phyloP scores from a whole-genome alignment of 2,113 vertebrate genomes.

The Alethe castanea region DNA sequence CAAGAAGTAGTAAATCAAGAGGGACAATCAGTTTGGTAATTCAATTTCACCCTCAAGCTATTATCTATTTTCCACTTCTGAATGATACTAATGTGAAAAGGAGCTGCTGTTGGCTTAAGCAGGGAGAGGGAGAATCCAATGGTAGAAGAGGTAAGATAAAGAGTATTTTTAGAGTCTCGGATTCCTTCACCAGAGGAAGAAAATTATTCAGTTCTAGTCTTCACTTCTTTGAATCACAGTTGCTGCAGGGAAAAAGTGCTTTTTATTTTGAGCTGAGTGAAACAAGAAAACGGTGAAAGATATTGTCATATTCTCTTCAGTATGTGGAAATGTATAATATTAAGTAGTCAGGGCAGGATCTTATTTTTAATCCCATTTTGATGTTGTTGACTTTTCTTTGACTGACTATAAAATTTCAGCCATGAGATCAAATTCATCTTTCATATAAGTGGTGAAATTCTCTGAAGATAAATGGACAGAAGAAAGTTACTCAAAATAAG shows the following conservation, averaged over 20 bases:
- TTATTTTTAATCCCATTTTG: background rate
- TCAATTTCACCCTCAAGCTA: slow-evolving; percentile 5
- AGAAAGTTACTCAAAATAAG: background rate
- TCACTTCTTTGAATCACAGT: too few relatives aligned
- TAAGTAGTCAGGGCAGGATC: background rate
- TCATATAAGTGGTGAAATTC: background rate
- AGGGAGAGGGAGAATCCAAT: background rate
- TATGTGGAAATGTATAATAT: background rate
- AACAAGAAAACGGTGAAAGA: background rate
- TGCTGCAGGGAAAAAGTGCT: too few relatives aligned
- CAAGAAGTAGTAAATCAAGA: background rate
- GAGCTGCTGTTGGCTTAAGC: background rate
- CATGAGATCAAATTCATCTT: background rate
- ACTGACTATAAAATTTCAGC: background rate
- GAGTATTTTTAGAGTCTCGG: background rate
- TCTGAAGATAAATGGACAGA: background rate
- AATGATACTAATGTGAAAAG: slow-evolving; percentile 17
- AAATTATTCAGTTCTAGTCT: slow-evolving; percentile 12
- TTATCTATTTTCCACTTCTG: background rate
- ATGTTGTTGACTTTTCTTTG: background rate
- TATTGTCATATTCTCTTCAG: background rate
- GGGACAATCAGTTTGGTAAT: background rate
- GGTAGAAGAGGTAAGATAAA: background rate
- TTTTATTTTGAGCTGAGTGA: background rate
- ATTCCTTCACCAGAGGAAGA: background rate